phyloP scores from a whole-genome alignment of 2,888 invertebrate genomes.

The Venusia cambrica region DNA sequence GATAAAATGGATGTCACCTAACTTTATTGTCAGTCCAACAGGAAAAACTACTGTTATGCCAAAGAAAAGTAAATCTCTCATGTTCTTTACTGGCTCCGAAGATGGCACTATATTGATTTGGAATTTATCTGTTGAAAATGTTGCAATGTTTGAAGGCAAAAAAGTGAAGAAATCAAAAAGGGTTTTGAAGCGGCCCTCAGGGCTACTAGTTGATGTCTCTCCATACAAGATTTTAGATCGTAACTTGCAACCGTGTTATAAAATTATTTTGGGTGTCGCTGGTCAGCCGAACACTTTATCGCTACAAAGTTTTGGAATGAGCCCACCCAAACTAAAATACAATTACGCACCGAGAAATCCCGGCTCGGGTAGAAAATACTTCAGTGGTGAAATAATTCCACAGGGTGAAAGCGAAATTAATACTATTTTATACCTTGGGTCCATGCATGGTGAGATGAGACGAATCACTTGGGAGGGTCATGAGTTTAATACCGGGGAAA shows the following conservation, averaged over 20 bases:
- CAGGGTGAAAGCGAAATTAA: conserved; percentile 54
- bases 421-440: conserved; percentile 55
- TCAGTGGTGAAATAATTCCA: conserved; percentile 49
- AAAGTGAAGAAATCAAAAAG: conserved; percentile 69
- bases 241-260: conserved; percentile 83
- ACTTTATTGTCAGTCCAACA: conserved; percentile 79
- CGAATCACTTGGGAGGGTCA: conserved; percentile 84
- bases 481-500: conserved; percentile 82
- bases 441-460: conserved; percentile 68
- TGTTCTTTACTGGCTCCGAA: conserved; percentile 83
- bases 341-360: conserved; percentile 48
- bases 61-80: conserved; percentile 66
- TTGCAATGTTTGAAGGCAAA: conserved; percentile 51
- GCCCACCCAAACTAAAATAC: conserved; percentile 54
- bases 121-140: conserved; percentile 82
- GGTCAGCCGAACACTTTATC: conserved; percentile 60
- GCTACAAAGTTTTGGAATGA: conserved; percentile 67
- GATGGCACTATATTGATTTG: conserved; percentile 87
- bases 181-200: conserved; percentile 77
- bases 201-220: conserved; percentile 81
- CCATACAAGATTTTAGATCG: conserved; percentile 81
- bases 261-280: conserved; percentile 68
- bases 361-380: conserved; percentile 65
- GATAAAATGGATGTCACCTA: conserved; percentile 86
- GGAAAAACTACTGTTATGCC: conserved; percentile 71